Conservation (phyloP, 2,113 vertebrate species). For the Riparia riparia region DNA sequence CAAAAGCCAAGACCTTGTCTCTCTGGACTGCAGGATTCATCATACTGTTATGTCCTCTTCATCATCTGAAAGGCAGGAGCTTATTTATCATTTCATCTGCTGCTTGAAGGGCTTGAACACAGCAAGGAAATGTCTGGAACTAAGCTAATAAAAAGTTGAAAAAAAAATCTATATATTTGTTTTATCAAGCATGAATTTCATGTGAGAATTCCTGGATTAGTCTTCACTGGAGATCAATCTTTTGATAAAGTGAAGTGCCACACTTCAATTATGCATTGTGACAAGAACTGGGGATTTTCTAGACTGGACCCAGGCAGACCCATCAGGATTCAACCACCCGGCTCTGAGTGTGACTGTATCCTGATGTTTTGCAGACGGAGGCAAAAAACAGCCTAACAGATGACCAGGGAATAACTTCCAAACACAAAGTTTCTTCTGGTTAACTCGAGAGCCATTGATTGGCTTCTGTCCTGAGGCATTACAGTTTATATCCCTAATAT, state of each 20-base stretch:
- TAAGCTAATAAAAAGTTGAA: not conserved
- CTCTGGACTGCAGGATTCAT: not conserved
- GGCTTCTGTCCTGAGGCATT: conserved; percentile 58
- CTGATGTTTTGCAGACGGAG: not conserved
- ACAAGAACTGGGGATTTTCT: not conserved
- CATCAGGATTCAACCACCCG: not conserved
- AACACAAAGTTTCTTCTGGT: conserved; percentile 49
- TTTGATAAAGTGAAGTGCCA: not conserved
- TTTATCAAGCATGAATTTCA: not conserved
- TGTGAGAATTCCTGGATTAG: not conserved
- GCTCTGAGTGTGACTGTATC: not conserved
- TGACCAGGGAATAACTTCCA: not conserved
- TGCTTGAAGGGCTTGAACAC: not conserved
- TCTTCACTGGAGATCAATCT: conserved; percentile 32
- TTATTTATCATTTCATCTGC: not conserved
- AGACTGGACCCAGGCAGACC: not conserved
- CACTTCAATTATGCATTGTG: not conserved
- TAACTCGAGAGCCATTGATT: conserved; percentile 37
- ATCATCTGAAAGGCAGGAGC: not conserved
- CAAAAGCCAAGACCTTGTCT: not conserved
- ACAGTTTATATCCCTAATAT: conserved; percentile 65
- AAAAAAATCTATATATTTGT: not conserved
- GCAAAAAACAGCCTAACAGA: not conserved
- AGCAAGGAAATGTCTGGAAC: not conserved
- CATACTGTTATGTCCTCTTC: not conserved